Conservation (phyloP, 2,888 invertebrate genomes). For the Chrysina gloriosa region DNA sequence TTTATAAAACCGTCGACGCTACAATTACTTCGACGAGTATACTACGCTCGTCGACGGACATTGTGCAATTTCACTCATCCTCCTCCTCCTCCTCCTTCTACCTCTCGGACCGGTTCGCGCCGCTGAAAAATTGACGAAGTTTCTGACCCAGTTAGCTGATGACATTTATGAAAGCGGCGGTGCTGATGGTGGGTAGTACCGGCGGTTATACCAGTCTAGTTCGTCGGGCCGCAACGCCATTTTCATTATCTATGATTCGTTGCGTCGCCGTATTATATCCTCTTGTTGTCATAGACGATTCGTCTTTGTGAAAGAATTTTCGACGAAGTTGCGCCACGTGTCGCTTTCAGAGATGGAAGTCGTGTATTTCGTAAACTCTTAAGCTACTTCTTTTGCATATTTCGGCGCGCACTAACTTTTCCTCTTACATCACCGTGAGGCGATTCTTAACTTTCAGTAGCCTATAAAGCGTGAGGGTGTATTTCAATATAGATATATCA, state of each 20-base stretch:
- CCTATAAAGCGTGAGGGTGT: too few relatives aligned
- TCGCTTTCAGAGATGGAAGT: too few relatives aligned
- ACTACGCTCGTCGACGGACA: neutral
- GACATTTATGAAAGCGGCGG: constrained; percentile 20
- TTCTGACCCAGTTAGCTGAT: constrained; percentile 25
- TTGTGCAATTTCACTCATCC: neutral
- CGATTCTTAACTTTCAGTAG: too few relatives aligned
- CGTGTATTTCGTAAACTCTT: too few relatives aligned
- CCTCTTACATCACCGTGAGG: too few relatives aligned
- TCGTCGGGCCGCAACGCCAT: neutral
- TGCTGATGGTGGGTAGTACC: neutral
- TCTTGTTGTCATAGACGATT: too few relatives aligned
- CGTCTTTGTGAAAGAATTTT: too few relatives aligned
- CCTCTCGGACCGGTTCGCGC: neutral
- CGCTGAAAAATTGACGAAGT: constrained; percentile 22
- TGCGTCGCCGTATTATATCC: too few relatives aligned
- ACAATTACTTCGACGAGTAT: neutral
- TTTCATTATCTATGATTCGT: constrained; percentile 12
- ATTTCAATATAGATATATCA: too few relatives aligned
- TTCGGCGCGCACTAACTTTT: too few relatives aligned
- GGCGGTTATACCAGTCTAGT: neutral
- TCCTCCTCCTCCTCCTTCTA: neutral
- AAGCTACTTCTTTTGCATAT: too few relatives aligned
- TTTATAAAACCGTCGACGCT: neutral
- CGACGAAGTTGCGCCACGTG: too few relatives aligned